Evolutionary conservation across 2,888 invertebrate genomes (phyloP).

Genomic region (Hoplodrina ambigua): DNA sequence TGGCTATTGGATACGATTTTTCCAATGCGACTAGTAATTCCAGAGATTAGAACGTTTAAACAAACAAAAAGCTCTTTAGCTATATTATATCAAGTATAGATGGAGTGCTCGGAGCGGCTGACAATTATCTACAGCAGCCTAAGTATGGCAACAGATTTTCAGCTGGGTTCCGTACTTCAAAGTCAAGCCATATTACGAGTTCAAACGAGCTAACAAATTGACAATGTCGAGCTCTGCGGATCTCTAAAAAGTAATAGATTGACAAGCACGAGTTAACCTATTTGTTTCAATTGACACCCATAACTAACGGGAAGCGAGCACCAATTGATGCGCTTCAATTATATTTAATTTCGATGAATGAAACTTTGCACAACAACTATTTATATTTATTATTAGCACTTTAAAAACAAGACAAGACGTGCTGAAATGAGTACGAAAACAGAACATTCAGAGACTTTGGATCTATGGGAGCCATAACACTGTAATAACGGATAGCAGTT

Average conservation of each 20-base stretch:
- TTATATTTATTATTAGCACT: slow-evolving; percentile 7
- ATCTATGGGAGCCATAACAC: no score
- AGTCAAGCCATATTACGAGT: background rate
- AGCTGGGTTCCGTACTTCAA: background rate
- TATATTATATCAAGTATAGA: no score
- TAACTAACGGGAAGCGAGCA: slow-evolving; percentile 16
- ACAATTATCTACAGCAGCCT: no score
- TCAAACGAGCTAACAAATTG: slow-evolving; percentile 2
- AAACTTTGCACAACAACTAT: background rate
- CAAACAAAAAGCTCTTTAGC: no score
- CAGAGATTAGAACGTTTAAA: no score
- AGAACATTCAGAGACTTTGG: no score
- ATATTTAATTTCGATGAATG: slow-evolving; percentile 6
- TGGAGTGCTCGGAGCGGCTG: no score
- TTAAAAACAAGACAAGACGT: no score
- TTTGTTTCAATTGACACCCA: slow-evolving; percentile 46
- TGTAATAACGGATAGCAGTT: no score
- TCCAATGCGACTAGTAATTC: no score
- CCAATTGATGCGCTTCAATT: slow-evolving; percentile 37
- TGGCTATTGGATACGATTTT: no score
- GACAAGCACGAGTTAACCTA: slow-evolving; percentile 37
- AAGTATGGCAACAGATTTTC: background rate
- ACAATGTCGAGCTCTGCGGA: background rate
- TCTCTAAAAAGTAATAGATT: slow-evolving; percentile 24
- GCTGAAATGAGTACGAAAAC: no score